phyloP scores from a whole-genome alignment of 2,888 invertebrate species.

The Podabrus alpinus region DNA sequence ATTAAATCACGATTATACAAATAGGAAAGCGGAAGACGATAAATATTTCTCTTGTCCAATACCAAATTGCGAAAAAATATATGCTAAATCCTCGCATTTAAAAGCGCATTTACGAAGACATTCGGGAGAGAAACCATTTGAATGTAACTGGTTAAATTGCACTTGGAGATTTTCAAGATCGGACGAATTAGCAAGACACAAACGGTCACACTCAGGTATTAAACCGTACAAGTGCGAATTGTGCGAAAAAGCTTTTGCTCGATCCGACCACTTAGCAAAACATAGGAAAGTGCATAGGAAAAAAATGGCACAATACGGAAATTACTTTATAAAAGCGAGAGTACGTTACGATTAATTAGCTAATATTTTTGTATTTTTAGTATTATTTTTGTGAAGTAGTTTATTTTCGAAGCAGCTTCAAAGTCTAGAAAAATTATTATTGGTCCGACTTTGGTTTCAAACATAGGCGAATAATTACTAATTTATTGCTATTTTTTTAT shows the following conservation, averaged over 20 bases:
- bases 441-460: background rate
- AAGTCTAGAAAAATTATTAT: background rate
- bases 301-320: slow-evolving; percentile 54
- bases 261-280: slow-evolving; percentile 93
- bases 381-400: background rate
- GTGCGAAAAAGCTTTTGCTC: slow-evolving; percentile 87
- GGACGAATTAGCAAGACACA: slow-evolving; percentile 90
- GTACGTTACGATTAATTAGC: slow-evolving; percentile 7
- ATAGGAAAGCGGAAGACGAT: slow-evolving; percentile 52
- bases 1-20: slow-evolving; percentile 46
- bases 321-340: slow-evolving; percentile 34
- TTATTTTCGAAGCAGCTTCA: background rate
- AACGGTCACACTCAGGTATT: slow-evolving; percentile 92
- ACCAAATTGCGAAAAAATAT: slow-evolving; percentile 75
- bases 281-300: slow-evolving; percentile 85
- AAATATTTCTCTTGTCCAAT: slow-evolving; percentile 72
- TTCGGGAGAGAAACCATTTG: slow-evolving; percentile 67
- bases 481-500: background rate
- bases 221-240: slow-evolving; percentile 90
- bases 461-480: background rate
- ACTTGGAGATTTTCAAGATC: slow-evolving; percentile 93
- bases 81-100: slow-evolving; percentile 88
- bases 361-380: background rate
- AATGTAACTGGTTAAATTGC: slow-evolving; percentile 71
- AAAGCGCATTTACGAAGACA: slow-evolving; percentile 87